Base-by-base conservation (phyloP, 2,113 vertebrate genomes). In the Conger conger region DNA sequence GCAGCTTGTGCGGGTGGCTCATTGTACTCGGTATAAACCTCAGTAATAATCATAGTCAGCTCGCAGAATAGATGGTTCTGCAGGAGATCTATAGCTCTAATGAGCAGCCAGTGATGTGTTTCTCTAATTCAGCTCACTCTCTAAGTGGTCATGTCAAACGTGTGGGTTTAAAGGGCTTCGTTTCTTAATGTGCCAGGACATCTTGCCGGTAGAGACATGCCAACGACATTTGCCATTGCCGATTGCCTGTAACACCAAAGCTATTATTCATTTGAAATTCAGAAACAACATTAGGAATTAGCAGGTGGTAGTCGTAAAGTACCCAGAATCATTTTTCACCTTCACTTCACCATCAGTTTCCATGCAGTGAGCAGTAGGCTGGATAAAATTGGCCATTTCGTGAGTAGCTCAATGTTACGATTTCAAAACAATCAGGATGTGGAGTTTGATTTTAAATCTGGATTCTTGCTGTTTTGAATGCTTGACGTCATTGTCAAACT, bases 61-160 rank as follows among this genome's bases (percentile, higher is more conserved):
- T 91, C 88, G 87, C 88, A 88, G 80, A 92, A 86, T 90, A 91
- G 87, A 93, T 89, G 87, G 84, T 91, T 91, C 84, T 87, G 78
- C 80, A 91, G 87, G 89, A 87, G 89, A 92, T 92, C 91, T 91
- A 91, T 93, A 91, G 91, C 91, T 92, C 93, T 93, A 93, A 94
- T 92, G 92, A 93, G 92, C 93, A 93, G 94, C 94, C 91, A 93
- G 90, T 80, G 90, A 89, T 91, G 91, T 93, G 91, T 93, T 92
- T 90, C 84, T n/a, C 90, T 91, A 87, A 91, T 93, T 92, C 91
- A 89, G 88, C 90, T 83, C 84, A 88, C 93, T 92, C 91, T 81
- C 85, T 78, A 88, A 73, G 90, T 89, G 86, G 89, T 88, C 89
- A 86, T 91, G 87, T 91, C 93, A 87, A 89, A 93, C 89, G 92